phyloP scores from a whole-genome alignment of 2,113 vertebrate species.

The Cyphomyrus discorhynchus region DNA sequence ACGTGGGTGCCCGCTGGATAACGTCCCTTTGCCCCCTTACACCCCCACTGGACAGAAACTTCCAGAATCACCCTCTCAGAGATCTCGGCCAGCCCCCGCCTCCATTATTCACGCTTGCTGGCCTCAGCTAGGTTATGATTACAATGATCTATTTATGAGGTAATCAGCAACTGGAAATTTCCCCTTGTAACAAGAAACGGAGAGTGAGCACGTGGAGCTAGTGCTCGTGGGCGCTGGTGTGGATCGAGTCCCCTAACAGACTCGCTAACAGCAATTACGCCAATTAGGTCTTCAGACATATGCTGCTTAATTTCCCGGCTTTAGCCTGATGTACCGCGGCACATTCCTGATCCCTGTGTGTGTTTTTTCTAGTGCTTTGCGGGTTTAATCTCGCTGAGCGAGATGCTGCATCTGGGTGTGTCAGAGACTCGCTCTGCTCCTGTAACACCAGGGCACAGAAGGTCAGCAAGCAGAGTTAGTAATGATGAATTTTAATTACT shows the following conservation, averaged over 20 bases:
- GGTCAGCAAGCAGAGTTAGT: background rate
- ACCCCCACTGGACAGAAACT: constrained; percentile 26
- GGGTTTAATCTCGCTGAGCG: background rate
- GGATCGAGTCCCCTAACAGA: constrained; percentile 73
- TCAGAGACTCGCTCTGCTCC: background rate
- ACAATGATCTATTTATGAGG: constrained; percentile 73
- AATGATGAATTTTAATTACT: background rate
- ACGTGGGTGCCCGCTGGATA: background rate
- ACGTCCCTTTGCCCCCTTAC: background rate
- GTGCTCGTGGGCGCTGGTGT: constrained; percentile 66
- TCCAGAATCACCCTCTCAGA: constrained; percentile 32
- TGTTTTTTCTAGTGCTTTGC: background rate
- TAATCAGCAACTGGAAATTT: constrained; percentile 74
- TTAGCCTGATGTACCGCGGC: constrained; percentile 46
- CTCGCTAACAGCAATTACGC: constrained; percentile 73
- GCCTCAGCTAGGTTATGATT: constrained; percentile 64
- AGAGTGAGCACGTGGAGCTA: constrained; percentile 64
- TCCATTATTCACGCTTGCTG: constrained; percentile 65
- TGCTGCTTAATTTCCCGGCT: constrained; percentile 64
- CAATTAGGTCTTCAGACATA: constrained; percentile 74
- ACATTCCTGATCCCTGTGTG: background rate
- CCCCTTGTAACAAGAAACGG: constrained; percentile 74
- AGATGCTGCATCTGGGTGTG: background rate
- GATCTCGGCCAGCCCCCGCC: constrained; percentile 42
- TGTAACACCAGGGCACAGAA: background rate